phyloP scores from a whole-genome alignment of 2,888 invertebrate genomes.

The Protonemura montana region DNA sequence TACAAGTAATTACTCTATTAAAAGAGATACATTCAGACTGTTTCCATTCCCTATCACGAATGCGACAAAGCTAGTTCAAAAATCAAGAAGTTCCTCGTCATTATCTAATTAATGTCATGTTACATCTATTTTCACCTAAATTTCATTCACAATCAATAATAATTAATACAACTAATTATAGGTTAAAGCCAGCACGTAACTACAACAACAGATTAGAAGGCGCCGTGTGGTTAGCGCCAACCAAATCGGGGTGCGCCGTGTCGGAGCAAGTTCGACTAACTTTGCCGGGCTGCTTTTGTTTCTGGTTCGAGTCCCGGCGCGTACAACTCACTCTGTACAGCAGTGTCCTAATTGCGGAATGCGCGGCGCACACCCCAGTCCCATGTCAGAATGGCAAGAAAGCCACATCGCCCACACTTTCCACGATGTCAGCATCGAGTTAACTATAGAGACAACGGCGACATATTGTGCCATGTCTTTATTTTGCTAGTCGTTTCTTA shows the following conservation, averaged over 20 bases:
- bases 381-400: neutral
- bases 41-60: too few relatives aligned
- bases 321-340: neutral
- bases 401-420: neutral
- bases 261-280: neutral
- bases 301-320: neutral
- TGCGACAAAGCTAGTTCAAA: too few relatives aligned
- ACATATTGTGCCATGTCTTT: neutral
- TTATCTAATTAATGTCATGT: neutral
- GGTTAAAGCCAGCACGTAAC: neutral
- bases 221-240: neutral
- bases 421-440: neutral
- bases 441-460: neutral
- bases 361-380: neutral
- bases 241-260: neutral
- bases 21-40: too few relatives aligned
- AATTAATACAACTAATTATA: neutral
- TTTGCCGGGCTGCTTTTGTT: neutral
- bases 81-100: too few relatives aligned
- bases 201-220: conserved; percentile 12
- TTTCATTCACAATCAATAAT: conserved; percentile 4
- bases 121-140: neutral
- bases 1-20: too few relatives aligned
- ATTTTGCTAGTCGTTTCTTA: neutral
- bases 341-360: neutral